phyloP scores from a whole-genome alignment of 2,113 vertebrate species.

The Elachura formosa region DNA sequence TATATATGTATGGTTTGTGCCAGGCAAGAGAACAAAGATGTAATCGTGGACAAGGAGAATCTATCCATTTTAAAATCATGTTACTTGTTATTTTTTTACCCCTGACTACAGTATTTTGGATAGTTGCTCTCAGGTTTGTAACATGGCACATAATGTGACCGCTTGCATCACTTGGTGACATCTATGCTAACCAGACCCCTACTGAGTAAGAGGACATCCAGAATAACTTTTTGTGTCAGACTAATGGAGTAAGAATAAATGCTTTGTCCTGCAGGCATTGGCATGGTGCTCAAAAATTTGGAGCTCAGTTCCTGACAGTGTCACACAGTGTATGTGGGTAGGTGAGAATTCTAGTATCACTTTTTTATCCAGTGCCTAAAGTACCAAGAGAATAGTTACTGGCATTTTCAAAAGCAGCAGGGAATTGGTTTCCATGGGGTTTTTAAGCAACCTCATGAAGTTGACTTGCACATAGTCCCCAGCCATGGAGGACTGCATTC shows the following conservation, averaged over 20 bases:
- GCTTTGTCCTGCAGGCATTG: neutral
- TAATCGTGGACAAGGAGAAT: neutral
- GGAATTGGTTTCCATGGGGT: neutral
- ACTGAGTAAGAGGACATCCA: neutral
- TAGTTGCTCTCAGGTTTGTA: neutral
- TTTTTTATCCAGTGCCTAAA: neutral
- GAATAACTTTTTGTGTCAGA: neutral
- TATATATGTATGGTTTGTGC: neutral
- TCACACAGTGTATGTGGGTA: neutral
- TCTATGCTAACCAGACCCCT: neutral
- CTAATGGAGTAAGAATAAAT: neutral
- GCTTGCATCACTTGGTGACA: neutral
- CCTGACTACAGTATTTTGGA: neutral
- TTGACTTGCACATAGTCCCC: neutral
- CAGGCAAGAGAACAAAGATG: neutral
- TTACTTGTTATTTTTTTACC: neutral
- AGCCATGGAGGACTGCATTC: neutral
- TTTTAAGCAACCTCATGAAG: neutral
- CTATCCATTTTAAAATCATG: neutral
- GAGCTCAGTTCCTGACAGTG: neutral
- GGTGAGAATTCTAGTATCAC: neutral
- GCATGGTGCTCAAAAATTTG: neutral
- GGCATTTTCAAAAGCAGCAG: neutral
- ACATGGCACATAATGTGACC: neutral
- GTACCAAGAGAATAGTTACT: neutral